A percentile compares a stretch with the other conserved stretches of the same genome.
These are phyloP conservation scores for Seriola quinqueradiata DNA, from an alignment of 2,113 vertebrate species.

Conservation along the genomic window DNA sequence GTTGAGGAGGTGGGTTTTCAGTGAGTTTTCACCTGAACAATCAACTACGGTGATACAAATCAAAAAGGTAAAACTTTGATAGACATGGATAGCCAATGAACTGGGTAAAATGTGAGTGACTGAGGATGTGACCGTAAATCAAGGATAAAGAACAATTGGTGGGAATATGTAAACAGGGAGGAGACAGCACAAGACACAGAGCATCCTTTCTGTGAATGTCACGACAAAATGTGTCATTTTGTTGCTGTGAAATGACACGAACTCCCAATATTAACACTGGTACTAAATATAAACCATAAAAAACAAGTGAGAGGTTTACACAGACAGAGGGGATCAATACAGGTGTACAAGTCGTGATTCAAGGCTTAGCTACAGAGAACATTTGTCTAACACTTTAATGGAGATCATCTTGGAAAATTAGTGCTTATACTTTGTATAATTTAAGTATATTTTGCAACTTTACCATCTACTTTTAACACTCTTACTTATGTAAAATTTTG, in stretches of 20 bases:
- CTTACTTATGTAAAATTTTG: not conserved
- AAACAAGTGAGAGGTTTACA: slow-evolving; percentile 3
- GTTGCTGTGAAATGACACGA: not conserved
- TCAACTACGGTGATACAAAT: slow-evolving; percentile 2
- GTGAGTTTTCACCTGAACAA: slow-evolving; percentile 1
- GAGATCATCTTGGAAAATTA: not conserved
- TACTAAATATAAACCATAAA: not conserved
- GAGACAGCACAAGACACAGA: slow-evolving; percentile 44
- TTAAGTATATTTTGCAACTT: not conserved
- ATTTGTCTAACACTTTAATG: not conserved
- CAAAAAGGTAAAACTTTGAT: not conserved
- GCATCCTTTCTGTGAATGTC: slow-evolving; percentile 26
- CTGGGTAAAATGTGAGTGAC: not conserved
- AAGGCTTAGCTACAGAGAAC: not conserved
- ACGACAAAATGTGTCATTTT: slow-evolving; percentile 27
- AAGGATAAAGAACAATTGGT: not conserved
- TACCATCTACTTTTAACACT: not conserved
- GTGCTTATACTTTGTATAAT: no score
- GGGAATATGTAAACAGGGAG: slow-evolving; percentile 14
- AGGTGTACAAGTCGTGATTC: not conserved
- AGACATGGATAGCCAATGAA: not conserved
- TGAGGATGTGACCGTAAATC: not conserved
- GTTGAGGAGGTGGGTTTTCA: not conserved
- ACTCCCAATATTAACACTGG: slow-evolving; percentile 4
- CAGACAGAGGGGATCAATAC: not conserved